These are phyloP conservation scores for Chirona hameri DNA, from an alignment of 2,888 invertebrate species.

Conservation along the genomic window DNA sequence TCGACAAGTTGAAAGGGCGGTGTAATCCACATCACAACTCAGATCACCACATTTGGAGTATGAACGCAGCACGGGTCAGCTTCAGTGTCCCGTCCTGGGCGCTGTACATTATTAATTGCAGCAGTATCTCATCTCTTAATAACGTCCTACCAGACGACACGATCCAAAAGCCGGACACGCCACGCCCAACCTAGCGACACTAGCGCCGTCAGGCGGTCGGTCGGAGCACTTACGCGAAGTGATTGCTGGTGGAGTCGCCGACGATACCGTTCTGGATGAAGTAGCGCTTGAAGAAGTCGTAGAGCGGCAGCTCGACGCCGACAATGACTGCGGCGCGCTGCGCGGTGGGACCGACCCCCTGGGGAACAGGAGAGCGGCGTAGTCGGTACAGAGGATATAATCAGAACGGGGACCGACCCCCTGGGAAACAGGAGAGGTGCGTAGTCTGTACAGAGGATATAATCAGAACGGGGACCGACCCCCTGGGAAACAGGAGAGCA, in stretches of 20 bases:
- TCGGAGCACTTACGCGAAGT: constrained; percentile 67
- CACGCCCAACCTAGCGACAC: not conserved
- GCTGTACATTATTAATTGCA: too few relatives aligned
- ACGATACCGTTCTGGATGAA: constrained; percentile 55
- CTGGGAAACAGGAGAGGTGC: too few relatives aligned
- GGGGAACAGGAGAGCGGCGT: constrained; percentile 38
- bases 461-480: constrained; percentile 80
- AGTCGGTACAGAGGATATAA: not conserved
- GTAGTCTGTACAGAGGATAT: too few relatives aligned
- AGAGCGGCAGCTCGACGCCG: constrained; percentile 88
- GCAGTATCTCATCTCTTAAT: too few relatives aligned
- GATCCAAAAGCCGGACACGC: not conserved
- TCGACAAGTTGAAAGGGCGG: too few relatives aligned
- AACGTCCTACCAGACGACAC: too few relatives aligned
- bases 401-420: too few relatives aligned
- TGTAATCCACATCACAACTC: too few relatives aligned
- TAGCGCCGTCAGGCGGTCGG: not conserved
- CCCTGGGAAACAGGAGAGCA: constrained; percentile 57
- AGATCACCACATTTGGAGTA: too few relatives aligned
- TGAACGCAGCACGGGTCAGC: too few relatives aligned
- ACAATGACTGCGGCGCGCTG: constrained; percentile 91
- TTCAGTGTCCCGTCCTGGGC: too few relatives aligned
- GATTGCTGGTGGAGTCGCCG: constrained; percentile 77
- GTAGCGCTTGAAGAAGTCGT: constrained; percentile 78
- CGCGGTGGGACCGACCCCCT: constrained; percentile 88